Percentiles rank a stretch among this genome's conserved stretches.
These are phyloP conservation scores for Siderastrea siderea DNA, from an alignment of 92 coral and sea anemone species.

Conservation along the genomic window DNA sequence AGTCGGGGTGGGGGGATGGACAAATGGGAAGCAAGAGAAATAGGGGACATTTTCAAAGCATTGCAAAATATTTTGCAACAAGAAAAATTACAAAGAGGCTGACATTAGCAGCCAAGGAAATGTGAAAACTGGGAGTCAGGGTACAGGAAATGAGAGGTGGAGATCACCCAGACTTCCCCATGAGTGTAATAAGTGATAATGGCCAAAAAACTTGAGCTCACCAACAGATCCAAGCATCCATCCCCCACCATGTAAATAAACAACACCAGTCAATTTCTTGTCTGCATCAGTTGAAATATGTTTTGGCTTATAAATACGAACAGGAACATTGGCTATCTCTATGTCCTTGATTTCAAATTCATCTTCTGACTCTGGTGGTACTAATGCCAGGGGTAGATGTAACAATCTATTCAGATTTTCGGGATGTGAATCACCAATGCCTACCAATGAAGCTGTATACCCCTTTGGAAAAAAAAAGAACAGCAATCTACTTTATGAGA, in stretches of 20 bases:
- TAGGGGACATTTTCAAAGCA: too few relatives aligned
- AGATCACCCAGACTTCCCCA: too few relatives aligned
- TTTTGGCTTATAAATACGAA: constrained; percentile 79
- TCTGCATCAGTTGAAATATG: constrained; percentile 40
- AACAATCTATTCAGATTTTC: constrained; percentile 7
- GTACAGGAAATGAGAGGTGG: too few relatives aligned
- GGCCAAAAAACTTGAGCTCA: constrained; percentile 24
- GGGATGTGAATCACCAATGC: constrained; percentile 15
- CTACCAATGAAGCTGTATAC: neutral
- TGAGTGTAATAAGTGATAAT: too few relatives aligned
- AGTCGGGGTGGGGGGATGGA: too few relatives aligned
- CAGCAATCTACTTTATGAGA: constrained; percentile 55
- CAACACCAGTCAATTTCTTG: constrained; percentile 24
- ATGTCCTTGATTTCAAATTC: constrained; percentile 61
- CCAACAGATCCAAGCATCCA: constrained; percentile 85
- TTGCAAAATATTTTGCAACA: too few relatives aligned
- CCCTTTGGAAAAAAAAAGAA: constrained; percentile 1
- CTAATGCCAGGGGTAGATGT: neutral
- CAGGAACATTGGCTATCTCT: constrained; percentile 77
- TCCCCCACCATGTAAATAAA: constrained; percentile 84
- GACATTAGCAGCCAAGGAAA: too few relatives aligned
- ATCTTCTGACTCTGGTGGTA: too few relatives aligned
- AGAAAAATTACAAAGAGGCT: too few relatives aligned
- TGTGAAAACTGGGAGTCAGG: too few relatives aligned
- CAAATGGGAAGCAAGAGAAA: too few relatives aligned